Evolutionary conservation across 2,797 vertebrate species (phyloP).

Genomic region (Mormyrus hasselquistii): DNA sequence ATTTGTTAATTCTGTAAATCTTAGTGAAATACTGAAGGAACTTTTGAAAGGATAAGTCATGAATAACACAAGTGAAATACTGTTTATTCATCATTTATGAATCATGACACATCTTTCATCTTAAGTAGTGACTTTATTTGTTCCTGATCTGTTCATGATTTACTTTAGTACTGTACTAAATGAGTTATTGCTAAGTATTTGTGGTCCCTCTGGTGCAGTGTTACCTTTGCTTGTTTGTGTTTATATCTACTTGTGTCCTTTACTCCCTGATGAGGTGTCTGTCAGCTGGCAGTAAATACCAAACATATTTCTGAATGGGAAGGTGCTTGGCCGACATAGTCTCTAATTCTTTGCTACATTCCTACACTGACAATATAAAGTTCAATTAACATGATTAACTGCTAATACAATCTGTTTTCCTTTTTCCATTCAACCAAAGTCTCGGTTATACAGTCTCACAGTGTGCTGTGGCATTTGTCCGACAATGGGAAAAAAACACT

Average conservation of each 20-base stretch:
- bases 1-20: background rate
- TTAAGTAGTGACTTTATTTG: background rate
- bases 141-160: background rate
- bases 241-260: background rate
- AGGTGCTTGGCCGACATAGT: background rate
- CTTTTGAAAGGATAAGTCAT: background rate
- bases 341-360: background rate
- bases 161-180: background rate
- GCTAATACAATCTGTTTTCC: background rate
- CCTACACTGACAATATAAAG: background rate
- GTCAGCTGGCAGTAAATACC: background rate
- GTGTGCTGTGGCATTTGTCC: background rate
- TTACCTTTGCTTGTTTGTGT: background rate
- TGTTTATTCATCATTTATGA: background rate
- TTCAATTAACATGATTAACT: background rate
- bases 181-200: background rate
- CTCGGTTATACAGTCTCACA: constrained; percentile 20
- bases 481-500: constrained; percentile 19
- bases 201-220: background rate
- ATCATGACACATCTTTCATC: background rate
- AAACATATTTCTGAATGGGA: background rate
- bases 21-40: background rate
- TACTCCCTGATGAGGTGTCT: background rate
- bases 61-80: background rate
- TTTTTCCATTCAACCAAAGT: constrained; percentile 14